These are phyloP conservation scores for Argya squamiceps DNA, from an alignment of 2,797 vertebrate species.

Conservation along the genomic window DNA sequence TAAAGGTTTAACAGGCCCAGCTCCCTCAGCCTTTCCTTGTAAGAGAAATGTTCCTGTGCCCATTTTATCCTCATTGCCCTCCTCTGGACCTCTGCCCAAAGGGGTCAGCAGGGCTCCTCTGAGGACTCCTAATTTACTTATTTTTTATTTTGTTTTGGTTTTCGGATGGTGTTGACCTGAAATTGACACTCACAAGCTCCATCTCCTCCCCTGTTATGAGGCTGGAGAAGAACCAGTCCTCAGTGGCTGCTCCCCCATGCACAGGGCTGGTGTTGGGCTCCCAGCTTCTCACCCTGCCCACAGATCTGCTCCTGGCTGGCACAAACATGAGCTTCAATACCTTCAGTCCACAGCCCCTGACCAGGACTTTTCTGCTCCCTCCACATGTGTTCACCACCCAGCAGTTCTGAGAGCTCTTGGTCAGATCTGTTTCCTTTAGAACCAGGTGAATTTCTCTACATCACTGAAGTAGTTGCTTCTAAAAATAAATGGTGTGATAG, in stretches of 20 bases:
- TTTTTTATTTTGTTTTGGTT: not conserved
- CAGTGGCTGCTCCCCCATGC: accelerated
- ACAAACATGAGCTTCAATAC: accelerated
- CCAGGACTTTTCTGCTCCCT: not conserved
- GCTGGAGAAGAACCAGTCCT: not conserved
- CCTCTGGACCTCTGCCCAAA: not conserved
- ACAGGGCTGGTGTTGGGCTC: not conserved
- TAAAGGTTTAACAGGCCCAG: not conserved
- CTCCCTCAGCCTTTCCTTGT: not conserved
- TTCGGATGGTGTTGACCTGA: not conserved
- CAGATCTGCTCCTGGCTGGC: not conserved
- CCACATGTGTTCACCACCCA: accelerated
- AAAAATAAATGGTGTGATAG: not conserved
- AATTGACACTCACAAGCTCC: not conserved
- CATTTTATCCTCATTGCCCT: accelerated
- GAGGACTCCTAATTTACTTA: not conserved
- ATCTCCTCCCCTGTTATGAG: not conserved
- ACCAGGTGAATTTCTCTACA: not conserved
- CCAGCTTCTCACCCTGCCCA: not conserved
- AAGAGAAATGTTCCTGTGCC: not conserved
- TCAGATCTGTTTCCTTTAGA: not conserved
- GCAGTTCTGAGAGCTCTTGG: not conserved
- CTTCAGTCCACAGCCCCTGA: not conserved
- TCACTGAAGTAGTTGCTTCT: not conserved
- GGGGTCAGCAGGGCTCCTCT: not conserved